These are phyloP conservation scores for Oligia strigilis DNA, from an alignment of 2,888 invertebrate genomes.

Conservation along the genomic window DNA sequence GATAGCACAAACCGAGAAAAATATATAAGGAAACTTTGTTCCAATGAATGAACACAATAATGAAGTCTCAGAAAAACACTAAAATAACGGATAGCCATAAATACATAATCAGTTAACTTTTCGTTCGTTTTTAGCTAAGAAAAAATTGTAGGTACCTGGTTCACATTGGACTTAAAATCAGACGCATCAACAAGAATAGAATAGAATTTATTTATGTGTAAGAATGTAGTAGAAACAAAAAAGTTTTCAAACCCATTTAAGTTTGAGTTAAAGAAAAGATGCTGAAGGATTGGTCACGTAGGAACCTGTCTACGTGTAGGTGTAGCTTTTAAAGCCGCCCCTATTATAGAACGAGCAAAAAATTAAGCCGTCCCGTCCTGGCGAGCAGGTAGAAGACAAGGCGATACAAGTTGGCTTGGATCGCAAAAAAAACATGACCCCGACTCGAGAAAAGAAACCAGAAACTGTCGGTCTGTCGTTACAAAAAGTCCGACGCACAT, in stretches of 20 bases:
- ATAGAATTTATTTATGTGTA: too few relatives aligned
- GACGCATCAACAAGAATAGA: constrained; percentile 4
- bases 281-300: constrained; percentile 48
- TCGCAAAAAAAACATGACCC: constrained; percentile 73
- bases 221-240: too few relatives aligned
- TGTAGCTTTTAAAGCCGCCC: constrained; percentile 47
- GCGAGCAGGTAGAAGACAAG: constrained; percentile 65
- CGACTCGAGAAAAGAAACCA: constrained; percentile 71
- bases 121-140: not conserved
- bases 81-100: constrained; percentile 4
- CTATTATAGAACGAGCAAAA: constrained; percentile 61
- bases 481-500: constrained; percentile 73
- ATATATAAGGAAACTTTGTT: constrained; percentile 41
- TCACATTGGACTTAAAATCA: constrained; percentile 8
- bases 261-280: constrained; percentile 26
- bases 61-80: constrained; percentile 26
- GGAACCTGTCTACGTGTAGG: constrained; percentile 40
- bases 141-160: not conserved
- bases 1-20: constrained; percentile 7
- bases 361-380: constrained; percentile 50
- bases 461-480: constrained; percentile 57
- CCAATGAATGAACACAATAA: constrained; percentile 41
- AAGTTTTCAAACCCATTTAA: constrained; percentile 18
- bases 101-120: constrained; percentile 4
- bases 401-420: constrained; percentile 57